These are phyloP conservation scores for Podocnemis expansa DNA, from an alignment of 2,113 vertebrate species.

Conservation along the genomic window DNA sequence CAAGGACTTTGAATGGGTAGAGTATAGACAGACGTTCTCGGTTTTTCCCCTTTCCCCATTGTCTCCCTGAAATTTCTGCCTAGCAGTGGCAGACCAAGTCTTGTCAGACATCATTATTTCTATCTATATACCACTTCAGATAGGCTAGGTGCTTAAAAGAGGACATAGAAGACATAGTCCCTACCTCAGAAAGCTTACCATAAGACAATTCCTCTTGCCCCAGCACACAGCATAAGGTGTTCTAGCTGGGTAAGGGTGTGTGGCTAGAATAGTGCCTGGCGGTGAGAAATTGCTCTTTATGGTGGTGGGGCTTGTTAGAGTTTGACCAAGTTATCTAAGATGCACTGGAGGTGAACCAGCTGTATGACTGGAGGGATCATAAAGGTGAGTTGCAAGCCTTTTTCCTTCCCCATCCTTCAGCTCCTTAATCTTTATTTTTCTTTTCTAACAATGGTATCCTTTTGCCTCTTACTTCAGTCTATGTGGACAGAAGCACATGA, in stretches of 20 bases:
- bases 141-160: neutral
- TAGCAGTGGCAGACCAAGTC: neutral
- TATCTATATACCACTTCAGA: neutral
- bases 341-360: neutral
- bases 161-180: neutral
- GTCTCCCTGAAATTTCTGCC: neutral
- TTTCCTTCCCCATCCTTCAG: neutral
- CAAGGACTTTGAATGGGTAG: neutral
- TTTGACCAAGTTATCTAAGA: neutral
- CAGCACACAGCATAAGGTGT: fast-evolving
- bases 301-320: neutral
- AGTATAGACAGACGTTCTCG: neutral
- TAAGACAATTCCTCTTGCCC: neutral
- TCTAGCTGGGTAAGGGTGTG: neutral
- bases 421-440: neutral
- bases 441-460: neutral
- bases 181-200: neutral
- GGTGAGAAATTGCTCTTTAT: neutral
- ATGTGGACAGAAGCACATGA: neutral
- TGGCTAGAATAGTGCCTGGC: neutral
- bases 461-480: neutral
- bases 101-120: neutral
- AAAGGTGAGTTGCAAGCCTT: neutral
- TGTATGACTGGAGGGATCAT: neutral
- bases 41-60: fast-evolving